Conservation (phyloP, 2,113 vertebrate species). For the Pelecanoides urinatrix region DNA sequence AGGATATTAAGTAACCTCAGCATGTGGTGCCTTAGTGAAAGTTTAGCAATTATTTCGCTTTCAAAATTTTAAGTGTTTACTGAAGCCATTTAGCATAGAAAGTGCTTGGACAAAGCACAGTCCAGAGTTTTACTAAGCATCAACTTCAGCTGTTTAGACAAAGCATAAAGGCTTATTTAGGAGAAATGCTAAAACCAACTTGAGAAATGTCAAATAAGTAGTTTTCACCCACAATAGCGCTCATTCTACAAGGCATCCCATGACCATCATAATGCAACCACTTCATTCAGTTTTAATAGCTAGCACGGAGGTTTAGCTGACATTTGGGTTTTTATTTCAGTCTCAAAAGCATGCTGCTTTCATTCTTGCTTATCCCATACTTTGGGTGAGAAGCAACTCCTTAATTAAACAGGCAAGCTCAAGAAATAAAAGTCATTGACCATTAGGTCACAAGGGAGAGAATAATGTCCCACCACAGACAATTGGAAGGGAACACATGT, state of each 20-base stretch:
- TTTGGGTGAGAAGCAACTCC: conserved; percentile 28
- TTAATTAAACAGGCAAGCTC: conserved; percentile 32
- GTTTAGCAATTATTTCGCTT: not conserved
- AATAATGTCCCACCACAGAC: conserved; percentile 25
- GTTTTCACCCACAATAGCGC: conserved; percentile 23
- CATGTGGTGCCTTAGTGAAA: not conserved
- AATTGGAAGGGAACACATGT: conserved; percentile 13
- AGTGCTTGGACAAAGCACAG: not conserved
- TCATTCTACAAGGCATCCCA: not conserved
- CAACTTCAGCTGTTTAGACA: conserved; percentile 22
- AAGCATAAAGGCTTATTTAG: conserved; percentile 19
- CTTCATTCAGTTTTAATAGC: conserved; percentile 39
- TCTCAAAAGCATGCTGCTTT: conserved; percentile 19
- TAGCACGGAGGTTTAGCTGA: not conserved
- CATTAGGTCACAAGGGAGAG: conserved; percentile 34
- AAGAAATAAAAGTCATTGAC: conserved; percentile 56
- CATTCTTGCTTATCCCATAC: not conserved
- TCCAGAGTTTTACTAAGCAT: not conserved
- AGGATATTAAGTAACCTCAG: not conserved
- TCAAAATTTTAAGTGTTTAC: conserved; percentile 20
- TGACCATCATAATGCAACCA: conserved; percentile 12
- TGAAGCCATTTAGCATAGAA: not conserved
- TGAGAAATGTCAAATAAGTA: conserved; percentile 14
- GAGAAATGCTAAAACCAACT: conserved; percentile 16
- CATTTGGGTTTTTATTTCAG: conserved; percentile 22